phyloP scores from a whole-genome alignment of 2,797 vertebrate species.

The Epinephelus malabaricus region DNA sequence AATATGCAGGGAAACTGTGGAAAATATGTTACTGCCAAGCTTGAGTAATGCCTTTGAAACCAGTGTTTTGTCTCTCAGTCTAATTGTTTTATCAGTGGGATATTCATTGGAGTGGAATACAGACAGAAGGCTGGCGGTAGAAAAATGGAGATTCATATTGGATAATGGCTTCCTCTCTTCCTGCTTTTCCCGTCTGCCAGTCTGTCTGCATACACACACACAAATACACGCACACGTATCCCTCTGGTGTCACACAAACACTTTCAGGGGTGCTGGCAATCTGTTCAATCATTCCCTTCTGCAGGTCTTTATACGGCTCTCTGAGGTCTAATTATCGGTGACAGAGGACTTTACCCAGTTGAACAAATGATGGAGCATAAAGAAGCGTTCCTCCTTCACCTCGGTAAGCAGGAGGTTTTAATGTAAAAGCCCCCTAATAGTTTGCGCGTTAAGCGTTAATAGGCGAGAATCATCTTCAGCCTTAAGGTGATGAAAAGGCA shows the following conservation, averaged over 20 bases:
- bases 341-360: constrained; percentile 69
- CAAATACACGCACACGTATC: neutral
- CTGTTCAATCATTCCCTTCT: constrained; percentile 70
- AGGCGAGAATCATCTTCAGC: constrained; percentile 50
- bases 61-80: constrained; percentile 68
- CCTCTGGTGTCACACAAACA: constrained; percentile 59
- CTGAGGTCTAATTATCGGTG: constrained; percentile 78
- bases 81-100: constrained; percentile 78
- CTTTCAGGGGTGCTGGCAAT: constrained; percentile 64
- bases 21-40: constrained; percentile 65
- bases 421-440: constrained; percentile 68
- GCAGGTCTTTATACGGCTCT: constrained; percentile 68
- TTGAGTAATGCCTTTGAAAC: constrained; percentile 65
- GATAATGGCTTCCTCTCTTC: constrained; percentile 65
- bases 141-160: constrained; percentile 66
- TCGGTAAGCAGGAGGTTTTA: constrained; percentile 53
- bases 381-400: constrained; percentile 53
- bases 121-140: constrained; percentile 66
- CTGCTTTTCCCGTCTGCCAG: constrained; percentile 44
- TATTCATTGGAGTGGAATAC: constrained; percentile 67
- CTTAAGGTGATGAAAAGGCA: constrained; percentile 57
- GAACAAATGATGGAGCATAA: constrained; percentile 67
- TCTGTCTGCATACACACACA: constrained; percentile 35
- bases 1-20: constrained; percentile 63
- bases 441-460: constrained; percentile 63